Base-by-base conservation (phyloP, 2,113 vertebrate species). In the Trogon melanurus region DNA sequence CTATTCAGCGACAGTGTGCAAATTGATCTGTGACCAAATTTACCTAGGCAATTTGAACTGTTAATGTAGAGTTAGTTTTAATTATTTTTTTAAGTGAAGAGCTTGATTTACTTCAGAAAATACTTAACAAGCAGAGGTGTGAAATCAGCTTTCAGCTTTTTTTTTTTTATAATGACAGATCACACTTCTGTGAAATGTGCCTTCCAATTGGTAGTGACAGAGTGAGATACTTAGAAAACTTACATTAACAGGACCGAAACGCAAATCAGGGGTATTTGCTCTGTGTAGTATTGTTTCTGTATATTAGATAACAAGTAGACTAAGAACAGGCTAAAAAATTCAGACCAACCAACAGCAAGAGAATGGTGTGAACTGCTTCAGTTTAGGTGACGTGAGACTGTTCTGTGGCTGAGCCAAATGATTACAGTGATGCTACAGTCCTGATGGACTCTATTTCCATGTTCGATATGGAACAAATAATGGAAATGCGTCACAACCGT, bases 41-140 rank as follows among this genome's bases (percentile, higher is more conserved):
- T 94, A 95, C 93, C 89, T 10, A 23, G 53, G 91, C 74, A 94
- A 91, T 89, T n/a, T 84, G 70, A 87, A 50, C 85, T 93, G 84
- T 89, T 93, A 89, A 95, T 61, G 41, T 90, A 93, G 74, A 89
- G 92, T 53, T 90, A 93, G 61, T 34, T 93, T 85, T 85, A 90
- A 87, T 87, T 94, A 80, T 88, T 91, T 95, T 95, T 87, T 65
- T 74, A 81, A 90, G 66, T 45, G 25, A 70, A 64, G 53, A 60
- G 62, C 41, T 89, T 91, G 88, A 82, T 94, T 91, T 96, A 61
- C 66, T 90, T 91, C 58, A 41, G 83, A 70, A 93, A 91, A 90
- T 58, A 61, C 69, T 96, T 95, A 85, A 89, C 79, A 75, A 91
- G 85, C 73, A 78, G 79, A 95, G 79, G 93, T 64, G 29, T 82